phyloP scores from a whole-genome alignment of 2,797 vertebrate genomes.

The Macroramphosus scolopax region DNA sequence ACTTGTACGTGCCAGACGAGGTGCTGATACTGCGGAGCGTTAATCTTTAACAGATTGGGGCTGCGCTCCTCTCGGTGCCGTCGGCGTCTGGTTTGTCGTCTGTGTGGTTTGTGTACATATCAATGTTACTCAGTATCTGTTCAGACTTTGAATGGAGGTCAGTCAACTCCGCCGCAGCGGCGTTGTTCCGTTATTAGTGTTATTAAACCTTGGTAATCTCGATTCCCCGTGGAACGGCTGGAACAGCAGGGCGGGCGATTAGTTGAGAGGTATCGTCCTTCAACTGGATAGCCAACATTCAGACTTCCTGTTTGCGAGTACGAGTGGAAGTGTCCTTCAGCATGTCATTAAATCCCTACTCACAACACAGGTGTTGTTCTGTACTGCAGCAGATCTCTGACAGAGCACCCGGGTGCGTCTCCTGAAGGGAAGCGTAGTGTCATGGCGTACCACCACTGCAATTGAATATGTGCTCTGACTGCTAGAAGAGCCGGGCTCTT shows the following conservation, averaged over 20 bases:
- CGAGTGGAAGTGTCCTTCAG: slow-evolving; percentile 2
- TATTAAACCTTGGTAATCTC: slow-evolving; percentile 32
- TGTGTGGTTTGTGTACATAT: slow-evolving; percentile 7
- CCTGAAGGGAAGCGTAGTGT: too few species aligned
- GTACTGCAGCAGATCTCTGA: too few species aligned
- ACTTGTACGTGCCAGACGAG: slow-evolving; percentile 53
- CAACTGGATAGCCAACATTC: background rate
- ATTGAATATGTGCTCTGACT: too few species aligned
- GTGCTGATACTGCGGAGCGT: slow-evolving; percentile 51
- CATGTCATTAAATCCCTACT: too few species aligned
- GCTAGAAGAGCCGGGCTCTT: too few species aligned
- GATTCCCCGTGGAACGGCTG: too few species aligned
- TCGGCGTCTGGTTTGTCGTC: slow-evolving; percentile 36
- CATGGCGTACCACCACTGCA: too few species aligned
- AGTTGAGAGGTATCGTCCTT: background rate
- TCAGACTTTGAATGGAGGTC: slow-evolving; percentile 29
- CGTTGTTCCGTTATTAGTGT: slow-evolving; percentile 4
- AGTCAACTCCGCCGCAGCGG: slow-evolving; percentile 3
- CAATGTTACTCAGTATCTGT: background rate
- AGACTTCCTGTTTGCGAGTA: background rate
- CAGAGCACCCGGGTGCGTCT: too few species aligned
- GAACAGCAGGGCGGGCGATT: background rate
- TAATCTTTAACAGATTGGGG: slow-evolving; percentile 66
- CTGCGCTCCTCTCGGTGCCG: slow-evolving; percentile 11
- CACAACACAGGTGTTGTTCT: too few species aligned